A percentile compares a stretch with the other conserved stretches of the same genome.
Conservation (phyloP, 1,140 invertebrate genomes). For the Homarus americanus region DNA sequence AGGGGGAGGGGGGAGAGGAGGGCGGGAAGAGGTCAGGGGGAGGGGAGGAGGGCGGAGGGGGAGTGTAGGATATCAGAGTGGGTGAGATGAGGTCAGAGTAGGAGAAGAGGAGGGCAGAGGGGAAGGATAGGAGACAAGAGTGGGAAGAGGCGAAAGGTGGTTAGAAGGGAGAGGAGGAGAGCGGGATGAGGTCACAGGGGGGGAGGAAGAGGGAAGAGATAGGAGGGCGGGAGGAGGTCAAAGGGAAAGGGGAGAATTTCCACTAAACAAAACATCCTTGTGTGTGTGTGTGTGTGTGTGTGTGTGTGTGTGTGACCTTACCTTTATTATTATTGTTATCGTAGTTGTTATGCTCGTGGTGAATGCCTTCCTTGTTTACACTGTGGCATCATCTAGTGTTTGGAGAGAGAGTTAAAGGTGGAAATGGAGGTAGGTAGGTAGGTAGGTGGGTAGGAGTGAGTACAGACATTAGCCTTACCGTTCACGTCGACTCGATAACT, state of each 20-base stretch:
- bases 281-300: too few species aligned
- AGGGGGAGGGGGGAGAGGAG: neutral
- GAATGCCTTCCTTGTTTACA: too few species aligned
- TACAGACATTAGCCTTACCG: too few species aligned
- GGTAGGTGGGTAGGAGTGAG: too few species aligned
- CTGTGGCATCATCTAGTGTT: too few species aligned
- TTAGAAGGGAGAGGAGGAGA: neutral
- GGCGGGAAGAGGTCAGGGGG: neutral
- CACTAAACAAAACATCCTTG: too few species aligned
- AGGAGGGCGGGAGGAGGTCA: neutral
- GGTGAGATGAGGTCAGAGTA: neutral
- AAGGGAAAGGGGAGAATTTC: neutral
- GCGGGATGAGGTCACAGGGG: neutral
- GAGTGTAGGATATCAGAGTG: neutral
- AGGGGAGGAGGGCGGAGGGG: neutral
- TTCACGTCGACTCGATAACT: too few species aligned
- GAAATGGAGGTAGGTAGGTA: too few species aligned
- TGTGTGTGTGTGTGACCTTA: too few species aligned
- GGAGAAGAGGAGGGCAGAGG: neutral
- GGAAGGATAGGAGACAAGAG: too few species aligned
- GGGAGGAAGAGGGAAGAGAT: neutral
- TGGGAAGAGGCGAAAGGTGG: neutral
- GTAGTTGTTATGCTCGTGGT: neutral
- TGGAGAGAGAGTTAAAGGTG: neutral
- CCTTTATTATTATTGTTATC: slow-evolving; percentile 15